Evolutionary conservation across 1,140 invertebrate genomes (phyloP), one percentile per base, ranked within the genome.

Genomic region (Psilanteris sp.): DNA sequence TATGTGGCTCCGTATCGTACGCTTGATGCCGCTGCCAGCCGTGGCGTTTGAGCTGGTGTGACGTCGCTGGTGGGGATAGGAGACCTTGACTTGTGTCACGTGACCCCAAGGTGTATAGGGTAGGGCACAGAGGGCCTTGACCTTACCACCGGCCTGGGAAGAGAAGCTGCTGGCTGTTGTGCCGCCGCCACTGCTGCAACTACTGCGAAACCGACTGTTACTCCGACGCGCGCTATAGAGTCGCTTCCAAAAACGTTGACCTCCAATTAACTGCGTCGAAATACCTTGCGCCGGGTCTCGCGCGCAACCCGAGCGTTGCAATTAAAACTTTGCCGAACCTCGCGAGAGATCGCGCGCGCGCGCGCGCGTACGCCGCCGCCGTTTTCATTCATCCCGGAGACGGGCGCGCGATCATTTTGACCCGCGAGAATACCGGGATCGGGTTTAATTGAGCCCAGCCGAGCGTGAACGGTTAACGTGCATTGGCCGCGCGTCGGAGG

Each of bases 111-210:
- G 84, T 87, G 85, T 84, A 85, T 81, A 76, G 83, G 85, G 85
- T 82, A 87, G 85, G 84, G 85, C 83, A 83, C 80, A 68, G 86
- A 88, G 87, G 87, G 87, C 87, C 87, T 88, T 88, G 87, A 88
- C 86, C 87, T 88, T 86, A 72, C 74, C 67, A 64, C 62, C 62
- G 68, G 61, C 55, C 67, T 68, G 67, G 55, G 68, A 77, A 77
- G 62, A 77, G 75, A 61, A 62, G 68, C 73, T 50, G 61, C 48
- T 55, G 36, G 36, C 54, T 57, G 67, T 55, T 57, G 29, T 54
- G 36, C 52, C 48, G 54, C 52, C 57, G 68, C 70, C 77, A 50
- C 50, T 48, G 75, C 71, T 71, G 75, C 52, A 62, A 67, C 81
- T 79, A 79, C 77, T 72, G 72, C 68, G 61, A 54, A 20, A 52